Evolutionary conservation across 2,113 vertebrate genomes (phyloP), one percentile per base, ranked within the genome.

Genomic region (Columba livia): DNA sequence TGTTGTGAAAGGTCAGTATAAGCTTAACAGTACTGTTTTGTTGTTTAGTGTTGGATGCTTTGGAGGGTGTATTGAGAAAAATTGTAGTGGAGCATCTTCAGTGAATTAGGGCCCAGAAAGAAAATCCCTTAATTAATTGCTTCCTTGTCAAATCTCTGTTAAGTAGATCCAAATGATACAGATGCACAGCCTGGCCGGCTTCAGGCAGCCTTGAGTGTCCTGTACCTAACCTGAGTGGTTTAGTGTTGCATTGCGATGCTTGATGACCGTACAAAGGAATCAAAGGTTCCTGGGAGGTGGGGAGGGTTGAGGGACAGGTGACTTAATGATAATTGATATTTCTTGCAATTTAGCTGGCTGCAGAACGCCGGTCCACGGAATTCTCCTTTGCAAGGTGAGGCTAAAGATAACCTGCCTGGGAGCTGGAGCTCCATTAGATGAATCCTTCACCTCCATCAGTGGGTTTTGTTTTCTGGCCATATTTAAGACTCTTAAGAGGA

Each of bases 301-400:
- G 48, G 26, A 79, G 34, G 21, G 13, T 15, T 5, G 69, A 73
- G 21, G 34, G n/a, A 6, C 15, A 26, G 31, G 15, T 56, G 16
- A 57, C 34, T 74, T 72, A 10, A 25, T 38, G 34, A 24, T 61
- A 67, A 47, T 61, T 79, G 42, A 21, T 0, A 1, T 8, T 84
- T 81, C 77, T 95, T 95, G 14, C 19, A 8, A n/a, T 93, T 90
- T 57, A 97, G 96, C 83, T 90, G 65, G 32, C 87, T 97, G 91
- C 93, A 96, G 92, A 93, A 24, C n/a, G 84, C 26, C 6, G 53
- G 79, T 67, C 73, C 83, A 84, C 60, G 0, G 80, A 95, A 89
- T 53, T 79, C 51, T 74, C 72, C 89, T 74, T 26, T 44, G 26
- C 95, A 89, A 97, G 96, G 95, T 97, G 61, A 97, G 95, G 40